phyloP scores from a whole-genome alignment of 2,888 invertebrate species.

The Lasioglossum villosulum region DNA sequence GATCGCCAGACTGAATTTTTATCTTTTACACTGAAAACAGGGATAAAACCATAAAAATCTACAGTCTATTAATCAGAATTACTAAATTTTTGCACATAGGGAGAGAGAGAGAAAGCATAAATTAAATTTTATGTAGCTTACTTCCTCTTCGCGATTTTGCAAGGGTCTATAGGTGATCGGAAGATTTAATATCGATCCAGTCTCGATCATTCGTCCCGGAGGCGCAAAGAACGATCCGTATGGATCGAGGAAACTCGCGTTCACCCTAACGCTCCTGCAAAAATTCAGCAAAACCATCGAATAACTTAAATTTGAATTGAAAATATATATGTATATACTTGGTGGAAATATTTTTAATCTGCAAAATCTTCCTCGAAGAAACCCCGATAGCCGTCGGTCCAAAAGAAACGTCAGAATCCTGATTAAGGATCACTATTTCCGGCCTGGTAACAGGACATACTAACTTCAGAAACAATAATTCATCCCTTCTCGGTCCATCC shows the following conservation, averaged over 20 bases:
- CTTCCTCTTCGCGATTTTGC: neutral
- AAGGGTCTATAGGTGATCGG: slow-evolving; percentile 54
- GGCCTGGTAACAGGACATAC: slow-evolving; percentile 46
- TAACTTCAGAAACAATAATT: slow-evolving; percentile 35
- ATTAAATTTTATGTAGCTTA: slow-evolving; percentile 1
- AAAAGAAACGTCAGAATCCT: slow-evolving; percentile 29
- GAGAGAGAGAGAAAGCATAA: neutral
- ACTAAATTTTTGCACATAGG: no score
- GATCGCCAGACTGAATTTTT: no score
- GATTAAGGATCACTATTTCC: slow-evolving; percentile 39
- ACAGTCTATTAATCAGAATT: neutral
- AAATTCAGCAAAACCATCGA: neutral
- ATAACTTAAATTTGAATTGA: neutral
- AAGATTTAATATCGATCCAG: slow-evolving; percentile 54
- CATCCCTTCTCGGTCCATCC: neutral
- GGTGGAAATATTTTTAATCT: slow-evolving; percentile 56
- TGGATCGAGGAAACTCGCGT: slow-evolving; percentile 34
- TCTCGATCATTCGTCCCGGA: slow-evolving; percentile 55
- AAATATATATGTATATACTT: slow-evolving; percentile 14
- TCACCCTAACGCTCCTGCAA: slow-evolving; percentile 36
- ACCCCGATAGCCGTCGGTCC: slow-evolving; percentile 41
- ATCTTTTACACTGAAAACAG: no score
- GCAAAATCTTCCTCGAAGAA: slow-evolving; percentile 23
- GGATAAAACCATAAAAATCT: no score
- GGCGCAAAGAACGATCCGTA: slow-evolving; percentile 58